Base-by-base conservation (phyloP, 1,140 invertebrate species). In the Pentalonia nigronervosa region DNA sequence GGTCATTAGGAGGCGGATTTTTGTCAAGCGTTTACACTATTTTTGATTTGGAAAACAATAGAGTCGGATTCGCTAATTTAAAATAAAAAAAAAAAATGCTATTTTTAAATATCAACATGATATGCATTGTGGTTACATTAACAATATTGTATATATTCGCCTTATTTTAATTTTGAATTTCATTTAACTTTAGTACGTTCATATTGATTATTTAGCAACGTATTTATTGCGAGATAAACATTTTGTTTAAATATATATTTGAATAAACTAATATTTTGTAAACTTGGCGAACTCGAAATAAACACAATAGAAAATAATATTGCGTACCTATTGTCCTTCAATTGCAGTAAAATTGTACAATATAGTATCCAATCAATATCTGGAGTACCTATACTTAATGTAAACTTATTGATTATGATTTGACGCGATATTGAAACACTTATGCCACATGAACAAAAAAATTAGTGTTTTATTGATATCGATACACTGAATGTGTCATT, bases 21-120 rank as follows among this genome's bases (percentile, higher is more conserved):
- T 93, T 95, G 3, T 95, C 95, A 94, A 94, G 95, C 50, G 95
- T 94, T 94, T 95, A 95, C 53, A 94, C 95, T 3, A 95, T 94
- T 93, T 95, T 94, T 86, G 92, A 95, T 94, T 94, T 94, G 83
- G 91, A 94, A 53, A 91, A 94, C 11, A 94, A 91, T 7, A 60
- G 84, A 30, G 93, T 95, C 3, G 91, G 91, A 84, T n/a, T 93
- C 9, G 91, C 91, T 2, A 21, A 93, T 53, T 93, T 93, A 56
- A 45, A 14, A 53, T 89, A 86, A 4, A 41, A 84, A 30, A 1
- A 84, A 36, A 23, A 9, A 2, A 83, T 21, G 1, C 41, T 41
- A 41, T n/a, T n/a, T n/a, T n/a, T n/a, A n/a, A 76, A 76, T 14
- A 76, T n/a, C 3, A 20, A 76, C 1, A n/a, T 76, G 8, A 17